Percentiles rank a stretch among this genome's conserved stretches.
Evolutionary conservation across 2,797 vertebrate genomes (phyloP).

Genomic region (Lates japonicus): DNA sequence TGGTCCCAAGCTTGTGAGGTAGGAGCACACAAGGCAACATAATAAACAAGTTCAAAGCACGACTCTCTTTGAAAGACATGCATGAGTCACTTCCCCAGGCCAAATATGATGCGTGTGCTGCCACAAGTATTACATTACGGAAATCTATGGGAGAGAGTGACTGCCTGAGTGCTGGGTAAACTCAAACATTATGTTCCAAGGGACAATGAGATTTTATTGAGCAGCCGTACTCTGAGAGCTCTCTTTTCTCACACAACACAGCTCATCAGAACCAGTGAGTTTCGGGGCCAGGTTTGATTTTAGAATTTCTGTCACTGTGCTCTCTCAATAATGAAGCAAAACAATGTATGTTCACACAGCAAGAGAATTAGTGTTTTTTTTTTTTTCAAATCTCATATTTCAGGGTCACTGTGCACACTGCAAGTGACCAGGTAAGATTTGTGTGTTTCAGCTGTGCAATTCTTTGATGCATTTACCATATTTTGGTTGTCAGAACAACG

Average conservation of each 20-base stretch:
- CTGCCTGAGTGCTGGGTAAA: constrained; percentile 58
- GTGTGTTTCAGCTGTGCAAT: constrained; percentile 18
- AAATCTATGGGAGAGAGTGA: constrained; percentile 59
- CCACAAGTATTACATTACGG: constrained; percentile 74
- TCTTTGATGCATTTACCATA: constrained; percentile 11
- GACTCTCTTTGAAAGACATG: constrained; percentile 69
- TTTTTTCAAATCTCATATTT: constrained; percentile 37
- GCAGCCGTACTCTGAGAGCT: constrained; percentile 39
- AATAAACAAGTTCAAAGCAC: constrained; percentile 74
- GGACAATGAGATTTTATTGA: constrained; percentile 64
- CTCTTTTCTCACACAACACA: constrained; percentile 28
- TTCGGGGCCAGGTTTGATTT: constrained; percentile 32
- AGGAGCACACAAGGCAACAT: constrained; percentile 58
- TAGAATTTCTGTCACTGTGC: constrained; percentile 32
- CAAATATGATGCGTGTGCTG: constrained; percentile 70
- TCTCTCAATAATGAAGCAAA: constrained; percentile 30
- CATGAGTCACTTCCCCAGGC: constrained; percentile 72
- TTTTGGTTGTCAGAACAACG: background rate
- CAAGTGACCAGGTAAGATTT: constrained; percentile 20
- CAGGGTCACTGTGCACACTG: constrained; percentile 20
- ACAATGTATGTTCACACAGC: constrained; percentile 16
- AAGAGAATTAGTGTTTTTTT: constrained; percentile 7
- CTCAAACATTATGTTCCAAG: constrained; percentile 61
- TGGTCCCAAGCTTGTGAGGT: constrained; percentile 58
- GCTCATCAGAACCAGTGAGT: constrained; percentile 44